Conservation (phyloP, 2,888 invertebrate genomes). For the Drosophila kambysellisi region DNA sequence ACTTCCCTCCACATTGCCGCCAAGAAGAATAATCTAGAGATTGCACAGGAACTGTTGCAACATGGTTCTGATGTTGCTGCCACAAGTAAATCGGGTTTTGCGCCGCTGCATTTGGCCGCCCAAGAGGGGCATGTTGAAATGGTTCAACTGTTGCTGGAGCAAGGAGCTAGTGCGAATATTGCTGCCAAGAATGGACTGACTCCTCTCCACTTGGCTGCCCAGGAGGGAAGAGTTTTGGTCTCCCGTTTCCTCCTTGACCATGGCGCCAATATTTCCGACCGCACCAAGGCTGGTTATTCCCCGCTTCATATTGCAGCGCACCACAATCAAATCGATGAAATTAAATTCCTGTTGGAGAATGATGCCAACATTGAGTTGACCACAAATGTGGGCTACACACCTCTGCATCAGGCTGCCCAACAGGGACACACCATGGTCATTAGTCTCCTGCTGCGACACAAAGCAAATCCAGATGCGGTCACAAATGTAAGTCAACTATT, state of each 20-base stretch:
- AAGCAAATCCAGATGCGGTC: conserved; percentile 96
- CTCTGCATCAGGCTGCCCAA: conserved; percentile 98
- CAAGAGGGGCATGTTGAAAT: conserved; percentile 98
- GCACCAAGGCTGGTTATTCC: conserved; percentile 95
- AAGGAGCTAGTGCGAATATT: conserved; percentile 94
- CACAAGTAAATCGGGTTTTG: conserved; percentile 97
- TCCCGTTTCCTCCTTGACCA: conserved; percentile 92
- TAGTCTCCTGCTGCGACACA: conserved; percentile 95
- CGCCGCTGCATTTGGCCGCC: conserved; percentile 96
- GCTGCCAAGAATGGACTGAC: conserved; percentile 94
- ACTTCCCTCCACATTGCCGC: conserved; percentile 99
- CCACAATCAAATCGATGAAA: conserved; percentile 97
- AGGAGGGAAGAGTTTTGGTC: conserved; percentile 95
- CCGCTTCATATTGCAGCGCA: conserved; percentile 99
- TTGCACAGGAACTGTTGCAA: conserved; percentile 96
- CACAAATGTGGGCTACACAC: conserved; percentile 94
- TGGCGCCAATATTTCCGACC: conserved; percentile 90
- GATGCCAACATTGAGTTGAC: conserved; percentile 94
- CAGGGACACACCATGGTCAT: conserved; percentile 99
- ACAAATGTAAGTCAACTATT: conserved; percentile 91
- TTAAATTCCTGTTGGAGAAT: conserved; percentile 94
- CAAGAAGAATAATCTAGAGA: conserved; percentile 98
- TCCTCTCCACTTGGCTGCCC: conserved; percentile 97
- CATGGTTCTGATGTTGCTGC: conserved; percentile 93
- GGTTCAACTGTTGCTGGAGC: conserved; percentile 95